Conservation (phyloP, 2,888 invertebrate species). For the Choristoneura rosaceana region DNA sequence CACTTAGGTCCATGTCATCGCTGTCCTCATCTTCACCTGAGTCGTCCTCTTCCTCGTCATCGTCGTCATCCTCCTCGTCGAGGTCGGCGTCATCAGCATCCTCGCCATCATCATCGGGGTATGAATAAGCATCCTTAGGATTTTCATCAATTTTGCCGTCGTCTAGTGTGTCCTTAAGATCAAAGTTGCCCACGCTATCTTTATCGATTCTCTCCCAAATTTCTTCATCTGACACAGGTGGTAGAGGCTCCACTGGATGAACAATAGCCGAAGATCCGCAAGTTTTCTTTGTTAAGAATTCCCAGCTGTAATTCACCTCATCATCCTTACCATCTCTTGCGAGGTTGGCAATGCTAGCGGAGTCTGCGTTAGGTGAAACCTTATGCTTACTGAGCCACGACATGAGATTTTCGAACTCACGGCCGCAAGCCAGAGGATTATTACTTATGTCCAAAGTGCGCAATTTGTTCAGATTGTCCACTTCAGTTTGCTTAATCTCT, state of each 20-base stretch:
- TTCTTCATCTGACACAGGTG: constrained; percentile 75
- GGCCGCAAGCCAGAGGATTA: constrained; percentile 89
- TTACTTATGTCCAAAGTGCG: constrained; percentile 86
- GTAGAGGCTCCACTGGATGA: constrained; percentile 69
- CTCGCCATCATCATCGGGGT: constrained; percentile 53
- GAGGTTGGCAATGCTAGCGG: constrained; percentile 72
- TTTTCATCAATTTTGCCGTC: constrained; percentile 73
- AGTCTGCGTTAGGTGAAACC: constrained; percentile 81
- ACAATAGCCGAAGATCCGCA: constrained; percentile 66
- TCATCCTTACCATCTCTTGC: constrained; percentile 70
- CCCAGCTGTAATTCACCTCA: constrained; percentile 76
- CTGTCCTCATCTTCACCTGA: constrained; percentile 66
- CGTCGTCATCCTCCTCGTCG: constrained; percentile 69
- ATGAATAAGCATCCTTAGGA: constrained; percentile 50
- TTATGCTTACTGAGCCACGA: constrained; percentile 86
- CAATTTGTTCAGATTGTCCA: constrained; percentile 85
- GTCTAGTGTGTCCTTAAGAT: constrained; percentile 74
- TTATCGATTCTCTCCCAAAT: constrained; percentile 80
- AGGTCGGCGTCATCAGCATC: constrained; percentile 62
- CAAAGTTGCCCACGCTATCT: constrained; percentile 72
- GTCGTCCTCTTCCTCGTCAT: constrained; percentile 68
- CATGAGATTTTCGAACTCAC: constrained; percentile 88
- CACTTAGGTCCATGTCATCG: constrained; percentile 73
- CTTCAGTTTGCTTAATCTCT: constrained; percentile 84
- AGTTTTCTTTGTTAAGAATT: constrained; percentile 75